Conservation (phyloP, 2,797 vertebrate species). For the Clarias fuscus region DNA sequence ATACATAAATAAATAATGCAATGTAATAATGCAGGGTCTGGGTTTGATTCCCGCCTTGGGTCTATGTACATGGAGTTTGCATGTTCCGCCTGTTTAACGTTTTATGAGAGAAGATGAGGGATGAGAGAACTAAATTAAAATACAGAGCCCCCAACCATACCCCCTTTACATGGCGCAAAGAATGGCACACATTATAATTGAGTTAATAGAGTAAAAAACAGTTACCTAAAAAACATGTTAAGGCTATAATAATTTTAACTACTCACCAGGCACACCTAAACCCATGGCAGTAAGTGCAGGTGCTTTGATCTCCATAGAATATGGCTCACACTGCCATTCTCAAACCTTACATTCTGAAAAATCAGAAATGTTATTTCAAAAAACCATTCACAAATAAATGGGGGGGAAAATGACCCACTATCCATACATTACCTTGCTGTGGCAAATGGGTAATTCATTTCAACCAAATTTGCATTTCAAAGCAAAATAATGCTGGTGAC, state of each 20-base stretch:
- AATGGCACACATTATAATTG: neutral
- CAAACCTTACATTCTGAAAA: slow-evolving; percentile 63
- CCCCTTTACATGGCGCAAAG: neutral
- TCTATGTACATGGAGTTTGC: too few species aligned
- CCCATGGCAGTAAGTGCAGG: slow-evolving; percentile 83
- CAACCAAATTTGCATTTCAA: too few species aligned
- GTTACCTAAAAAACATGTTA: neutral
- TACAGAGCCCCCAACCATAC: neutral
- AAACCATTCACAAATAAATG: neutral
- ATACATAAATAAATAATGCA: too few species aligned
- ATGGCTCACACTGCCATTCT: slow-evolving; percentile 60
- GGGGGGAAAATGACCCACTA: neutral
- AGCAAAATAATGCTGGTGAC: neutral
- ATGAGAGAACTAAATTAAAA: neutral
- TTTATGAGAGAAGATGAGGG: too few species aligned
- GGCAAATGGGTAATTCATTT: neutral
- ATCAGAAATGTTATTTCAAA: neutral
- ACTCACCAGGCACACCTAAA: slow-evolving; percentile 80
- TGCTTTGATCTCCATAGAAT: slow-evolving; percentile 85
- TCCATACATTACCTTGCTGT: neutral
- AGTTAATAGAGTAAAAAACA: neutral
- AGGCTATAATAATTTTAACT: neutral
- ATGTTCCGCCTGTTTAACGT: too few species aligned
- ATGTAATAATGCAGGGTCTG: too few species aligned
- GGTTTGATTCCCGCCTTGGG: too few species aligned